These are phyloP conservation scores for Eueremaeus valkanovi DNA, from an alignment of 2,888 invertebrate genomes.

Conservation along the genomic window DNA sequence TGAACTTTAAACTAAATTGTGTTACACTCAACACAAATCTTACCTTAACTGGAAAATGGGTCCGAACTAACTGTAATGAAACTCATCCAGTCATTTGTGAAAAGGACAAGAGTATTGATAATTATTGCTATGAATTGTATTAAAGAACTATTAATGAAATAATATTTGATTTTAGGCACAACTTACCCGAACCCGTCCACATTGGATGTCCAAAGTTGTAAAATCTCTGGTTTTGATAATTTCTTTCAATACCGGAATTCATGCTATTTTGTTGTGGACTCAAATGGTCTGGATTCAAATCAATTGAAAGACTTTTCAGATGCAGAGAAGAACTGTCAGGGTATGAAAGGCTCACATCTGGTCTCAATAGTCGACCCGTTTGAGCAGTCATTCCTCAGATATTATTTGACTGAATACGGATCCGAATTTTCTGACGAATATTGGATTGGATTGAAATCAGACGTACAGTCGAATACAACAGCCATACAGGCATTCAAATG, in stretches of 20 bases:
- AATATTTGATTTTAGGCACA: neutral
- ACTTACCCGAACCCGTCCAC: neutral
- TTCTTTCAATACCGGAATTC: constrained; percentile 3
- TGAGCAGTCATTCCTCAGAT: neutral
- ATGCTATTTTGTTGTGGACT: neutral
- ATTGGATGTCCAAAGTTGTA: neutral
- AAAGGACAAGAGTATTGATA: neutral
- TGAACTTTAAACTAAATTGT: neutral
- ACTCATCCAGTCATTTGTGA: neutral
- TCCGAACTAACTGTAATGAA: neutral
- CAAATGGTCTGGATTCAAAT: no score
- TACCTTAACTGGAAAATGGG: neutral
- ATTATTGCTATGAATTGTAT: neutral
- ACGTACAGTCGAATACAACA: neutral
- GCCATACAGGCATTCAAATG: neutral
- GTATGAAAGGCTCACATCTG: neutral
- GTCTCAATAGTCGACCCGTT: neutral
- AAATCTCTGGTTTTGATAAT: neutral
- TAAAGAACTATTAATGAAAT: neutral
- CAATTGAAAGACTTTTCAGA: neutral
- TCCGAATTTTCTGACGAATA: neutral
- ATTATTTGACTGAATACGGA: neutral
- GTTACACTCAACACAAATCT: neutral
- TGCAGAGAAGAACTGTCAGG: neutral
- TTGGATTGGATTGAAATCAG: neutral